Base-by-base conservation (phyloP, 2,113 vertebrate species). In the Sigmodon hispidus region DNA sequence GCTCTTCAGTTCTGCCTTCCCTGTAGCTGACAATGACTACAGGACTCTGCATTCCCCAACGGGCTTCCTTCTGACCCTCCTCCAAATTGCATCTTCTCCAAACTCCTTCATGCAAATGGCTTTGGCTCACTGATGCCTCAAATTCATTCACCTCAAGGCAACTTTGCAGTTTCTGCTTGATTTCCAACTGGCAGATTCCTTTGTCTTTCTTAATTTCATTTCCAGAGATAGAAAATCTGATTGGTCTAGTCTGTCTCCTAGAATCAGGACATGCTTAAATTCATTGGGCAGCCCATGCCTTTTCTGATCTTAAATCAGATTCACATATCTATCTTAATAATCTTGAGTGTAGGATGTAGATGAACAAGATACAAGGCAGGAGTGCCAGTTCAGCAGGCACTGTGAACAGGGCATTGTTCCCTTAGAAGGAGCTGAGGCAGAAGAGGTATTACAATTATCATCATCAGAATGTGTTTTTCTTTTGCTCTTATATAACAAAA, bases 141-240 rank as follows among this genome's bases (percentile, higher is more conserved):
- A 67, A 93, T 96, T 94, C 81, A 93, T 96, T 94, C 81, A 89
- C 90, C 65, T 90, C 40, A 40, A 93, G 89, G 94, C 61, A 90
- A 89, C n/a, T 92, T 92, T 48, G 80, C 88, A 86, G 59, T 69
- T 94, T 90, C 96, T 90, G 50, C 86, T 77, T 59, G 72, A 73
- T 70, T 87, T 84, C 83, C 94, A 97, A 77, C n/a, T 90, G 81
- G 81, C 81, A 93, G 63, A 75, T 77, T 94, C 85, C 50, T 93
- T 87, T 91, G 91, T 96, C 92, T 95, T 96, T 86, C 94, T 93
- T 96, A 29, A 96, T 92, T 90, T 92, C 67, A 83, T 7, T 89
- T 72, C 63, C 67, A 69, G 61, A 93, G 90, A 93, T 94, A 83
- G 95, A 96, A 93, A 94, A 85, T 90, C 65, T 88, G 67, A 97